Evolutionary conservation across 2,888 invertebrate species (phyloP), one percentile per base, ranked within the genome.

Genomic region (Xestia xanthographa): DNA sequence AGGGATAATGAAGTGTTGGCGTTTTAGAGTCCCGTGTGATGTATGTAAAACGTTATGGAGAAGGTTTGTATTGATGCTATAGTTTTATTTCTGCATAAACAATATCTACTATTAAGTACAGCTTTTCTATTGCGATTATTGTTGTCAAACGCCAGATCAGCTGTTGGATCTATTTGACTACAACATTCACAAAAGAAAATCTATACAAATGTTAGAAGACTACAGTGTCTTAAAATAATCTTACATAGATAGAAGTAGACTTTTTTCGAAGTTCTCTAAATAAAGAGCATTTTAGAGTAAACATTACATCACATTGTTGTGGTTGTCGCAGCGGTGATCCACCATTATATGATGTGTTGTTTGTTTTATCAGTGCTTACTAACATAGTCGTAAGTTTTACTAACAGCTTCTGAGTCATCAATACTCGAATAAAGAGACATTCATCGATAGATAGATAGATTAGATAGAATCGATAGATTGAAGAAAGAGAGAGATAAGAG

Each of bases 1-100:
- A 68, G 66, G 69, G 66, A 76, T 80, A 81, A 75, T 79, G 69
- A 63, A 83, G 76, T 75, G 84, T 79, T 69, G 58, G 70, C 56
- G 14, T 84, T 78, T 77, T 79, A 66, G 74, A 66, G 77, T 66
- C 76, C 85, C n/a, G 53, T 69, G 5, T n/a, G 34, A 56, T 4
- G 26, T n/a, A n/a, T 41, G 22, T 60, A 11, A 82, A 75, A 66
- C 22, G 22, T 17, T 50, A 3, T n/a, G 2, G 29, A 66, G 26
- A 22, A 29, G 29, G 17, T 29, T 58, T 58, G 12, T 29, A 22
- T 41, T 41, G 14, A n/a, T 41, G n/a, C 6, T 41, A 6, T 3
- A 38, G 38, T 38, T n/a, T 62, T 34, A 11, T 60, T 60, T 20
- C 29, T 34, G 20, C 8, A 60, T 3, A 62, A 26, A 29, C 29